These are phyloP conservation scores for Ganaspis sp. DNA, from an alignment of 1,140 invertebrate species.

Conservation along the genomic window DNA sequence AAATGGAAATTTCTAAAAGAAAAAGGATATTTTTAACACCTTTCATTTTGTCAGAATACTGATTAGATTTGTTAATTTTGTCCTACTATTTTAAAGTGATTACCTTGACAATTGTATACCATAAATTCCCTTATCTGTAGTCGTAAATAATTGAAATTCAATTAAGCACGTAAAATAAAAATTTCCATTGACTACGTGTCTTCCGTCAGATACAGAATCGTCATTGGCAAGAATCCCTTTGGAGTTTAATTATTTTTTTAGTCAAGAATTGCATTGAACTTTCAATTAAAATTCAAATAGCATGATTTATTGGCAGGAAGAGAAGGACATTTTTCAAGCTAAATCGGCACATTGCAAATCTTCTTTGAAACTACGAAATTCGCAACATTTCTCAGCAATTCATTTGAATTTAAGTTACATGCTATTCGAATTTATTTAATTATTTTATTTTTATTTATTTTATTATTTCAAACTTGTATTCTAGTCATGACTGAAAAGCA, in stretches of 20 bases:
- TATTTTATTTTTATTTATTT: too few species aligned
- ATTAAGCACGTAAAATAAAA: conserved; percentile 27
- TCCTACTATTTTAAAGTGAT: conserved; percentile 1
- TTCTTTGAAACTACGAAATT: too few species aligned
- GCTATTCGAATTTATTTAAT: too few species aligned
- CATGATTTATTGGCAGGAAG: not conserved
- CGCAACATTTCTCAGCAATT: too few species aligned
- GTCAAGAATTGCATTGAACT: conserved; percentile 9
- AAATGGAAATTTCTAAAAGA: too few species aligned
- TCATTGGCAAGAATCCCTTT: conserved; percentile 6
- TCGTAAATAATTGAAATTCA: conserved; percentile 41
- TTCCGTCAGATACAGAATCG: conserved; percentile 33
- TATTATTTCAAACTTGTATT: too few species aligned
- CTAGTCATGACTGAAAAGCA: too few species aligned
- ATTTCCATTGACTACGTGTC: conserved; percentile 44
- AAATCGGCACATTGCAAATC: too few species aligned
- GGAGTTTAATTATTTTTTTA: not conserved
- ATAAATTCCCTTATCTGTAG: conserved; percentile 17
- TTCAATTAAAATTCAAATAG: not conserved
- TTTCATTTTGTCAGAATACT: too few species aligned
- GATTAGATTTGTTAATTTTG: not conserved
- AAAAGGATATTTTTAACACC: too few species aligned
- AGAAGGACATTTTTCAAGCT: not conserved
- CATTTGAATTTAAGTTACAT: too few species aligned
- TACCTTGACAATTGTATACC: not conserved